These are phyloP conservation scores for Labrus mixtus DNA, from an alignment of 2,113 vertebrate genomes.

Conservation along the genomic window DNA sequence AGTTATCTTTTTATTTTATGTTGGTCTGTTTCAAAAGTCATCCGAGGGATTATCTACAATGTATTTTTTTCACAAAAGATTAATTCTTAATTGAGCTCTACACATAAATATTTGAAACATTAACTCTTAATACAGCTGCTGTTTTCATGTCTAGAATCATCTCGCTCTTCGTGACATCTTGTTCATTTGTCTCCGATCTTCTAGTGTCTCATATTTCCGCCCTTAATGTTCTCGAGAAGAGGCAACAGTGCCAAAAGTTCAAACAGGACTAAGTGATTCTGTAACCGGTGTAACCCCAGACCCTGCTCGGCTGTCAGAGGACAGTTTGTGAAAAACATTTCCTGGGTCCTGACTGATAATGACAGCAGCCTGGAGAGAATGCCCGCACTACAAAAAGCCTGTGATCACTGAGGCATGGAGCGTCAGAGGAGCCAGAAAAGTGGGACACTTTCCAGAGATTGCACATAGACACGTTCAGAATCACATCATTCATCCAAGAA, in stretches of 20 bases:
- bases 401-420: constrained; percentile 34
- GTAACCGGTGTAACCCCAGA: constrained; percentile 5
- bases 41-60: no score
- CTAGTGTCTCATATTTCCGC: constrained; percentile 20
- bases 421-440: constrained; percentile 33
- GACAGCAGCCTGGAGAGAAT: constrained; percentile 47
- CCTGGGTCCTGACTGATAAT: constrained; percentile 39
- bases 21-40: no score
- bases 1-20: no score
- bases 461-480: constrained; percentile 28
- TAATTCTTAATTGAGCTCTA: neutral
- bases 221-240: neutral
- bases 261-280: constrained; percentile 16
- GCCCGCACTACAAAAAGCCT: constrained; percentile 31
- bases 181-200: constrained; percentile 20
- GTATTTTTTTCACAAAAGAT: neutral
- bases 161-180: constrained; percentile 10
- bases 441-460: constrained; percentile 51
- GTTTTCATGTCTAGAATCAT: neutral
- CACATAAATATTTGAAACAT: neutral
- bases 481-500: constrained; percentile 1
- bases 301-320: constrained; percentile 35
- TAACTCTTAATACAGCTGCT: neutral
- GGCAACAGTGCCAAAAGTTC: neutral
- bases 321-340: constrained; percentile 34